phyloP scores from a whole-genome alignment of 2,888 invertebrate species.

The Neoitamus cyanurus region DNA sequence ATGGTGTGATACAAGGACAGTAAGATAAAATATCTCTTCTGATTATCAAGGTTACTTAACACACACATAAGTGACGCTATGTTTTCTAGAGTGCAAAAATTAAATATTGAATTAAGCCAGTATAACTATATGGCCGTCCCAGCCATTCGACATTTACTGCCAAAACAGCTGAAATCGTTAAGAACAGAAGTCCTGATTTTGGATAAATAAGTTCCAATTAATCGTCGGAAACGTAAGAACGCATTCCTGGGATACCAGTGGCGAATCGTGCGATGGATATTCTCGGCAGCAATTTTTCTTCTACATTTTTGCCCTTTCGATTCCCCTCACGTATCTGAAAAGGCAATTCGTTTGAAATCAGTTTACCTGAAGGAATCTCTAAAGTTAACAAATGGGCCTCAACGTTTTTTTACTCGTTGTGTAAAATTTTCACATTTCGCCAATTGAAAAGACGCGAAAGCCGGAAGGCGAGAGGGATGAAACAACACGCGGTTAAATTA shows the following conservation, averaged over 20 bases:
- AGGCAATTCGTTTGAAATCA: slow-evolving; percentile 46
- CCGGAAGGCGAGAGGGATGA: background rate
- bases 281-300: background rate
- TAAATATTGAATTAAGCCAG: too few species aligned
- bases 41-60: too few species aligned
- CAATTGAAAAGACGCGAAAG: background rate
- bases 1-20: too few species aligned
- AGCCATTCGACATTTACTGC: too few species aligned
- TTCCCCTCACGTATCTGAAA: slow-evolving; percentile 35
- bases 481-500: background rate
- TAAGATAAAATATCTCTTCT: too few species aligned
- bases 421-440: background rate
- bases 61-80: too few species aligned
- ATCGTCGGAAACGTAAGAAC: background rate
- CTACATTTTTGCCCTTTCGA: background rate
- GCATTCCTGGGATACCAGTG: background rate
- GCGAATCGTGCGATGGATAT: background rate
- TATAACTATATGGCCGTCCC: too few species aligned
- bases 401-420: background rate
- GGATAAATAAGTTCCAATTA: background rate
- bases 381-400: slow-evolving; percentile 42
- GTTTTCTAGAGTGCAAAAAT: too few species aligned
- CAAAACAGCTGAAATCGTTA: background rate
- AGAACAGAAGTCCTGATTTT: background rate
- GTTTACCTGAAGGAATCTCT: slow-evolving; percentile 46